Evolutionary conservation across 2,888 invertebrate species (phyloP).

Genomic region (Aphidoletes aphidimyza): DNA sequence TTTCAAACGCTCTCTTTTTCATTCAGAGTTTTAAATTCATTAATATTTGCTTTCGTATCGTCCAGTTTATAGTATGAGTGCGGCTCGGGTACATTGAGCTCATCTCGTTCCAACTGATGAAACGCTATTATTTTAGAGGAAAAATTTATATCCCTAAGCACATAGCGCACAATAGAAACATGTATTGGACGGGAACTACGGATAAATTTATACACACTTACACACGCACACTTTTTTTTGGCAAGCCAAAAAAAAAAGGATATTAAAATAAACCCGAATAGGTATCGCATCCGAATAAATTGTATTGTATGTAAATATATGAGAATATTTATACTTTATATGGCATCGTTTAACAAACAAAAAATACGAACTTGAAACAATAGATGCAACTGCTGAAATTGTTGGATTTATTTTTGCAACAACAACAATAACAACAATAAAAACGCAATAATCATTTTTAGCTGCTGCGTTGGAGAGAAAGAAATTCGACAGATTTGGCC

Average conservation of each 20-base stretch:
- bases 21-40: slow-evolving; percentile 10
- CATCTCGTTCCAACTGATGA: too few species aligned
- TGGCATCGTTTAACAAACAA: not conserved
- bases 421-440: too few species aligned
- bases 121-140: not conserved
- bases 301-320: slow-evolving; percentile 39
- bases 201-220: not conserved
- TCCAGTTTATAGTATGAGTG: too few species aligned
- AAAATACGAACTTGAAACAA: not conserved
- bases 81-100: too few species aligned
- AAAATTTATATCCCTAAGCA: slow-evolving; percentile 37
- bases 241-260: too few species aligned
- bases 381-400: not conserved
- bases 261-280: slow-evolving; percentile 18
- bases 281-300: slow-evolving; percentile 43
- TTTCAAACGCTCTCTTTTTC: not conserved
- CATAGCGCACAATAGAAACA: not conserved
- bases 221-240: slow-evolving; percentile 18
- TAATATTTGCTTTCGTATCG: not conserved
- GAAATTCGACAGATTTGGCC: slow-evolving; percentile 1
- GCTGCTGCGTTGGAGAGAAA: not conserved
- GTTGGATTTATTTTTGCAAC: not conserved
- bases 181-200: not conserved
- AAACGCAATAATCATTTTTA: slow-evolving; percentile 14
- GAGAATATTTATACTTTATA: not conserved